Conservation (phyloP, 2,113 vertebrate genomes). For the Cavia aperea region DNA sequence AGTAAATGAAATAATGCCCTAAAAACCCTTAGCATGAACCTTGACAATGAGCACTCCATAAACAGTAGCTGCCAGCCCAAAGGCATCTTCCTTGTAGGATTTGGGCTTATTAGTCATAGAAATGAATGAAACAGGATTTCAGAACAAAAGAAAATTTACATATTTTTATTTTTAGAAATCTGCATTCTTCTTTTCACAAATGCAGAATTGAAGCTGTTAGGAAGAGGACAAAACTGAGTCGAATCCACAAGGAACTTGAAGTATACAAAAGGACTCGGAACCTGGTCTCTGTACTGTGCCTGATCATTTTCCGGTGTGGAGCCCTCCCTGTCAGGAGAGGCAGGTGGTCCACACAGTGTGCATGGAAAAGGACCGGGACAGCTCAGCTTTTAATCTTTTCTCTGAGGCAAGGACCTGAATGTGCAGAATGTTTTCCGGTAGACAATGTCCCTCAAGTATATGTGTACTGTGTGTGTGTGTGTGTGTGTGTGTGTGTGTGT, state of each 20-base stretch:
- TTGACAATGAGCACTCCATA: background rate
- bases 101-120: background rate
- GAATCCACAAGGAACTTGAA: background rate
- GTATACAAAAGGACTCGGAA: background rate
- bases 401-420: background rate
- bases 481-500: background rate
- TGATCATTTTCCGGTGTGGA: background rate
- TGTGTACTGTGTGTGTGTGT: background rate
- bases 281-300: background rate
- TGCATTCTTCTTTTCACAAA: background rate
- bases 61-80: background rate
- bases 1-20: background rate
- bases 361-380: background rate
- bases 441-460: background rate
- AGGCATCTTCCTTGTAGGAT: background rate
- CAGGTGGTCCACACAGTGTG: accelerated
- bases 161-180: background rate
- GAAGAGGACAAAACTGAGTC: background rate
- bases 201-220: background rate
- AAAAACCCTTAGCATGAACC: background rate
- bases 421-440: background rate
- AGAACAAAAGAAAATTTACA: background rate
- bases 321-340: background rate
- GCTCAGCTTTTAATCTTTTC: background rate
- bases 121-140: background rate